Base-by-base conservation (phyloP, 1,140 invertebrate species). In the Drosophila nebulosa region DNA sequence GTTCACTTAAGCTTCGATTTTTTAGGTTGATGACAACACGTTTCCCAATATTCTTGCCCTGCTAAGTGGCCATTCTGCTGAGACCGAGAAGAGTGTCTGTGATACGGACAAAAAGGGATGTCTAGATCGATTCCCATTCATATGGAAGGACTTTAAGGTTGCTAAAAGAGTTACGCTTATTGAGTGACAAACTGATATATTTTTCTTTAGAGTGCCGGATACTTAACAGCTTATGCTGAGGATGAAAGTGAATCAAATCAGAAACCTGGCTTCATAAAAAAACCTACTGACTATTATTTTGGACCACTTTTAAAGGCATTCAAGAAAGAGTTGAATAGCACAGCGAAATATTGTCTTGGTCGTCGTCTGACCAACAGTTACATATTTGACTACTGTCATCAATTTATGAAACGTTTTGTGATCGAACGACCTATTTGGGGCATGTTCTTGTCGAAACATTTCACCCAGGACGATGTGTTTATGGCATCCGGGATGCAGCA, bases 241-340 rank as follows among this genome's bases (percentile, higher is more conserved):
- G 97, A 98, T 89, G 92, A 93, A 18, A 93, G 94, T 0, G 89
- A 91, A 9, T 94, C 97, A 9, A 95, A 95, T 9, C 78, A 94
- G 2, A 96, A 95, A 84, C 92, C 92, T 14, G 97, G 97, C 0
- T 98, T 98, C 79, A 91, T 92, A 1, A 92, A 94, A 21, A 94
- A 94, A 24, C 97, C 97, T 0, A 96, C 95, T 0, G 96, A 98
- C 90, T 97, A 96, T 81, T 97, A 97, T 72, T 93, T 95, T 30
- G 92, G 96, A 12, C 95, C 96, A 0, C 96, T 96, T 80, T 94
- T 95, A 77, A 78, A 94, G 46, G 94, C 94, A 92, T 94, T 60
- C 93, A 94, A 64, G 79, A 42, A 6, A 0, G 35, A 76, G 3
- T 39, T 62, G 1, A 24, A 30, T 0, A 6, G 95, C 6, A 4